Base-by-base conservation (phyloP, 2,888 invertebrate genomes). In the Hoplodrina ambigua region DNA sequence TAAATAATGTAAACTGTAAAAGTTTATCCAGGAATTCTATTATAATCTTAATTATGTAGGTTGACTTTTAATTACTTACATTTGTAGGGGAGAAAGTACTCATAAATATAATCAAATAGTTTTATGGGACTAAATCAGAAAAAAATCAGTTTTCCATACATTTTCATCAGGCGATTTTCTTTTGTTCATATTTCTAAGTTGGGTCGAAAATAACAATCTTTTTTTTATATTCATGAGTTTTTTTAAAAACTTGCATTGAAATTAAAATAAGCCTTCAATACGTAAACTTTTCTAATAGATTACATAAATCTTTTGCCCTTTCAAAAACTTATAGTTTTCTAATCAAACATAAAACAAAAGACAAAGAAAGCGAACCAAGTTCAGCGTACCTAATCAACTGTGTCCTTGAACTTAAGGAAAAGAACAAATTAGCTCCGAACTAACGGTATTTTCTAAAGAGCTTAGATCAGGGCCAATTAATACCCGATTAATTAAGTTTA, bases 391-490 rank as follows among this genome's bases (percentile, higher is more conserved):
- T 46, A 61, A 77, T 68, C 57, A 68, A 63, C 37, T 46, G 68
- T 63, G 59, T 44, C 55, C 44, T 19, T 54, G 37, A 58, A 46
- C 4, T 37, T 20, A 50, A 57, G 52, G 58, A 62, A 58, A 71
- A 75, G 54, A 41, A 49, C 25, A 58, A 63, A 69, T 75, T 63
- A 59, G 60, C 60, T 58, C 50, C 20, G 2, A 69, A 54, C 13
- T 57, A 70, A 13, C 44, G 33, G n/a, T 41, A 71, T 65, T 19
- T 71, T 68, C 19, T 59, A 52, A 60, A 63, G 41, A 64, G 68
- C 67, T 77, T 70, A 71, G 50, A 54, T 69, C 68, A 46, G 68
- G 57, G 15, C 46, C 62, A 78, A 78, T 78, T 69, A 73, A 55
- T 59, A 57, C 62, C 58, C 37, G 30, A 54, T 54, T 69, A 77